Evolutionary conservation across 2,888 invertebrate genomes (phyloP), one percentile per base, ranked within the genome.

Genomic region (Nomada lathburiana): DNA sequence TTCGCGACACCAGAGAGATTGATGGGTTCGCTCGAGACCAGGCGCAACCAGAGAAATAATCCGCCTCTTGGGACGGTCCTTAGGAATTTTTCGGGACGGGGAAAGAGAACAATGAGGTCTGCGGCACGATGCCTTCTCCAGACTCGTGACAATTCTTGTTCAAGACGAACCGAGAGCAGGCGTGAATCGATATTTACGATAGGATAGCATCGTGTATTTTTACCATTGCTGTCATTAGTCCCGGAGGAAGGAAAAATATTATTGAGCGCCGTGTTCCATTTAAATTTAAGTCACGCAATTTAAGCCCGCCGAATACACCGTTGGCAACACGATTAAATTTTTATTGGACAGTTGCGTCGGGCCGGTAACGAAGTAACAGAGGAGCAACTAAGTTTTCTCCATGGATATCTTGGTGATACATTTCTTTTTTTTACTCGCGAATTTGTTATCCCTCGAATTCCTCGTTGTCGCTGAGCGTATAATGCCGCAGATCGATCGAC

Each of bases 1-100:
- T 64, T 64, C 73, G 76, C 7, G 52, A 53, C 71, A 53, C 20
- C n/a, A 53, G 26, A 7, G 70, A 85, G 88, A 89, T 87, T 89
- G 86, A 89, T 89, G 81, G 85, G 85, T 84, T 50, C 64, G 84
- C 70, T 69, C 78, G 82, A 26, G 82, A 82, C 59, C 62, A 63
- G 71, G 83, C 59, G 72, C 26, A 52, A 36, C 36, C 63, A 63
- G 68, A 60, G 73, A 79, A 83, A 87, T 85, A 73, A 82, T 80
- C 72, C 81, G 55, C 50, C 76, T 29, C 62, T 2, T 42, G 78
- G 79, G 74, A 84, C 67, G 26, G 20, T 67, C 53, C 20, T 5
- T 42, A 20, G 23, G 36, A 62, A 74, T 42, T 74, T 82, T 85
- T 81, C 50, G 60, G 55, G 11, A 52, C 50, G 52, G 26, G 42